These are phyloP conservation scores for Drosophila picticornis DNA, from an alignment of 2,888 invertebrate genomes.

Conservation along the genomic window DNA sequence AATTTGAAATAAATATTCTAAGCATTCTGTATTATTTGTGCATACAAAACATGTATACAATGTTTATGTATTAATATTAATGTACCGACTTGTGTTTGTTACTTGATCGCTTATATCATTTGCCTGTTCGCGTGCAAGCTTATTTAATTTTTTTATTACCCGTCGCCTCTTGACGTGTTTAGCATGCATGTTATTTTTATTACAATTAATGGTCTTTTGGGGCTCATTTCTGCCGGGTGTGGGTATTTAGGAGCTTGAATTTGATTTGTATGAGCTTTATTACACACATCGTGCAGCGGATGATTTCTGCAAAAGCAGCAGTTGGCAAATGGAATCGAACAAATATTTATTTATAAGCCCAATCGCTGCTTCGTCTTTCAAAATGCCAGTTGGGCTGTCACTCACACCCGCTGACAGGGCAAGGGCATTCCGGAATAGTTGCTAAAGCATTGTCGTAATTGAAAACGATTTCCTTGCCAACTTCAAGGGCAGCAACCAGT, in stretches of 20 bases:
- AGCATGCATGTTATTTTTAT: conserved; percentile 52
- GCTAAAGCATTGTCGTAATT: conserved; percentile 66
- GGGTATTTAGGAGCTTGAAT: conserved; percentile 23
- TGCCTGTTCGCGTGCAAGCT: conserved; percentile 62
- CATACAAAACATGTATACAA: not conserved
- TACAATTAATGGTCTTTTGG: conserved; percentile 71
- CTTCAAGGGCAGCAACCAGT: conserved; percentile 63
- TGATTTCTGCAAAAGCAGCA: conserved; percentile 57
- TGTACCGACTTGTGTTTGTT: conserved; percentile 28
- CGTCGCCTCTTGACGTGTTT: conserved; percentile 56
- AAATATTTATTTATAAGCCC: conserved; percentile 74
- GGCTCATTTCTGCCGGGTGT: conserved; percentile 5
- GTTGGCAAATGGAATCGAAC: conserved; percentile 67
- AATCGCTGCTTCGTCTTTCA: conserved; percentile 19
- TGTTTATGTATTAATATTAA: not conserved
- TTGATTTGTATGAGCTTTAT: conserved; percentile 69
- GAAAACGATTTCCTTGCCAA: conserved; percentile 74
- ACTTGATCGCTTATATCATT: conserved; percentile 51
- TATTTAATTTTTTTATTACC: conserved; percentile 78
- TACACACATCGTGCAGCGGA: conserved; percentile 28
- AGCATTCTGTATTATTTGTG: not conserved
- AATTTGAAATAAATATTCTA: not conserved
- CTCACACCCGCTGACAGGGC: conserved; percentile 53
- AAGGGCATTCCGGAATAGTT: conserved; percentile 69
- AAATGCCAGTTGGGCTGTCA: conserved; percentile 32